phyloP scores from a whole-genome alignment of 2,113 vertebrate genomes.

The Callopanchax toddi region DNA sequence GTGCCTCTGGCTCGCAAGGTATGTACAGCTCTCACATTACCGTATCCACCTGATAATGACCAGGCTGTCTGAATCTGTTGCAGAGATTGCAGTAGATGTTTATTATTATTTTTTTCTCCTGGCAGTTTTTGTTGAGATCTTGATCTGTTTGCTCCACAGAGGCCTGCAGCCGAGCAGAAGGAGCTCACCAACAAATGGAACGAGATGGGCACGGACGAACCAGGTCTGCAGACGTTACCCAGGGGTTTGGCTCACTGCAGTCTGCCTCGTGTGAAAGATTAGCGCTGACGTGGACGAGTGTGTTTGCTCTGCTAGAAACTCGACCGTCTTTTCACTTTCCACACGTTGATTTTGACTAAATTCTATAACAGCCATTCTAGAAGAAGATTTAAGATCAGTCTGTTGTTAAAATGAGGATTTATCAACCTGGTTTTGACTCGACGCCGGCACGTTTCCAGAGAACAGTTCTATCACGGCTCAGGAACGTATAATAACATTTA shows the following conservation, averaged over 20 bases:
- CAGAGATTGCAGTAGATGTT: background rate
- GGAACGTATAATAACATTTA: constrained; percentile 72
- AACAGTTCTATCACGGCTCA: constrained; percentile 60
- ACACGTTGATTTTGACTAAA: too few relatives aligned
- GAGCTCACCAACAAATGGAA: constrained; percentile 97
- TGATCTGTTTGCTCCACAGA: constrained; percentile 74
- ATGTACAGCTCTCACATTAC: constrained; percentile 48
- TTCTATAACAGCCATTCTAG: too few relatives aligned
- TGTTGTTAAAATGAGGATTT: too few relatives aligned
- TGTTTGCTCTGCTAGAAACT: too few relatives aligned
- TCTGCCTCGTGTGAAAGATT: constrained; percentile 42
- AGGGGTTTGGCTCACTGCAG: constrained; percentile 7
- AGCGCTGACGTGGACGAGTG: constrained; percentile 26
- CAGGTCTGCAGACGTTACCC: constrained; percentile 81
- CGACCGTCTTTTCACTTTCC: too few relatives aligned
- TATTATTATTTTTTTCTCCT: background rate
- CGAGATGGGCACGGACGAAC: constrained; percentile 98
- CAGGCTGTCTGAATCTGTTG: background rate
- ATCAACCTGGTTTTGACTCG: background rate
- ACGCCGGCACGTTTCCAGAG: constrained; percentile 4
- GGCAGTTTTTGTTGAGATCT: constrained; percentile 17
- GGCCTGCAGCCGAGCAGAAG: constrained; percentile 89
- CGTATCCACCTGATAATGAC: background rate
- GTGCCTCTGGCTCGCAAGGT: constrained; percentile 93
- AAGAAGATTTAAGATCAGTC: too few relatives aligned